phyloP scores from a whole-genome alignment of 2,888 invertebrate genomes.

The Minunthozetes semirufus region DNA sequence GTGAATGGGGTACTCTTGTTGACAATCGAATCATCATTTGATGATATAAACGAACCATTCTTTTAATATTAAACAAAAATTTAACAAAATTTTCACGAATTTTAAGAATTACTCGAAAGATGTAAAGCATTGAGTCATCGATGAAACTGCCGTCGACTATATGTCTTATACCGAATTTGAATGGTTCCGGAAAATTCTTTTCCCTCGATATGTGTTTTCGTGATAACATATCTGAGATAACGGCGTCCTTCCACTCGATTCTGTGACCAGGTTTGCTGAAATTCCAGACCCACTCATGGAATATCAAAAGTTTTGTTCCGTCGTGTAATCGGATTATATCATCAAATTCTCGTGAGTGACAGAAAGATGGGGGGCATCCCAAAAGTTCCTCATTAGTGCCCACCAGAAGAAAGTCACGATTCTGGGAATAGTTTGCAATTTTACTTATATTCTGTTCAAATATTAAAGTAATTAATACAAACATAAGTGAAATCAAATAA shows the following conservation, averaged over 20 bases:
- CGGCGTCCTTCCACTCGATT: neutral
- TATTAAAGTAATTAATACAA: neutral
- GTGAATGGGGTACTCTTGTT: neutral
- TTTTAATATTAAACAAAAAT: neutral
- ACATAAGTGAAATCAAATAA: slow-evolving; percentile 11
- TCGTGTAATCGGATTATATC: slow-evolving; percentile 11
- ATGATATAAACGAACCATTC: neutral
- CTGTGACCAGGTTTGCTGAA: neutral
- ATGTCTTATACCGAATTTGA: neutral
- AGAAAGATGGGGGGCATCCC: slow-evolving; percentile 13
- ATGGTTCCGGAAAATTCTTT: neutral
- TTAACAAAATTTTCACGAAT: neutral
- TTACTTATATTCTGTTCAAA: neutral
- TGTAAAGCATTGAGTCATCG: neutral
- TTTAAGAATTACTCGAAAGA: neutral
- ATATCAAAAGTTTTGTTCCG: neutral
- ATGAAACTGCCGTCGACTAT: slow-evolving; percentile 10
- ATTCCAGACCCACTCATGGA: slow-evolving; percentile 9
- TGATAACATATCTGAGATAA: neutral
- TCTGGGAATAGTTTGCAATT: neutral
- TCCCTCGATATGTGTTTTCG: neutral
- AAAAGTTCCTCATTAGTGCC: slow-evolving; percentile 6
- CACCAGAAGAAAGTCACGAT: neutral
- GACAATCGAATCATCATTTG: neutral
- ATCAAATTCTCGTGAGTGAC: neutral